Evolutionary conservation across 2,888 invertebrate genomes (phyloP).

Genomic region (Drosophila hamatofila): DNA sequence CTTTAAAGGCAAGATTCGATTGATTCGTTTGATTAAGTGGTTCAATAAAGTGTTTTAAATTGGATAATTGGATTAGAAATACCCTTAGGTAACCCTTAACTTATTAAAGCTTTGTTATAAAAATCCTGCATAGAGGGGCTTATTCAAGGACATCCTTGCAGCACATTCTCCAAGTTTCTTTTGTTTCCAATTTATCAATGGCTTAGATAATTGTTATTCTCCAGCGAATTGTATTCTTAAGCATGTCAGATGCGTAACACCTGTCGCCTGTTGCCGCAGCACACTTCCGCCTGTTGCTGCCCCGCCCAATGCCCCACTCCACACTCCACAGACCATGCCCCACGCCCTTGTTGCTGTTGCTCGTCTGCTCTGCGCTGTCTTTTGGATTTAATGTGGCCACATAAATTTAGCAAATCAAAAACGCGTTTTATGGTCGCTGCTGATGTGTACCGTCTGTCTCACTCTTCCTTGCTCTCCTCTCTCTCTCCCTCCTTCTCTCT

Average conservation of each 20-base stretch:
- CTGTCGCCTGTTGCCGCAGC: slow-evolving; percentile 46
- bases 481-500: not conserved
- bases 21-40: too few species aligned
- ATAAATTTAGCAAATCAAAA: slow-evolving; percentile 79
- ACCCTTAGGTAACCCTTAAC: too few species aligned
- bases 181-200: not conserved
- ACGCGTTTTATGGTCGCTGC: slow-evolving; percentile 70
- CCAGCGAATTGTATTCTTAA: not conserved
- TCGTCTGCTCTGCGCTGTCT: slow-evolving; percentile 12
- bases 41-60: too few species aligned
- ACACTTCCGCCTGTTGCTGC: slow-evolving; percentile 15
- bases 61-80: too few species aligned
- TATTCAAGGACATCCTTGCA: not conserved
- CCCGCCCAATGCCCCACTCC: not conserved
- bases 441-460: slow-evolving; percentile 49
- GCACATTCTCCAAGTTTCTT: not conserved
- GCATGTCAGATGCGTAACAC: slow-evolving; percentile 41
- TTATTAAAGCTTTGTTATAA: too few species aligned
- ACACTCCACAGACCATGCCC: not conserved
- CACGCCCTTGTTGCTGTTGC: not conserved
- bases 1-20: too few species aligned
- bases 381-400: slow-evolving; percentile 70
- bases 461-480: not conserved
- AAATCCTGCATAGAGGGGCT: not conserved
- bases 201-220: not conserved